These are phyloP conservation scores for Octopus sinensis DNA, from an alignment of 1,140 invertebrate genomes.

Conservation along the genomic window DNA sequence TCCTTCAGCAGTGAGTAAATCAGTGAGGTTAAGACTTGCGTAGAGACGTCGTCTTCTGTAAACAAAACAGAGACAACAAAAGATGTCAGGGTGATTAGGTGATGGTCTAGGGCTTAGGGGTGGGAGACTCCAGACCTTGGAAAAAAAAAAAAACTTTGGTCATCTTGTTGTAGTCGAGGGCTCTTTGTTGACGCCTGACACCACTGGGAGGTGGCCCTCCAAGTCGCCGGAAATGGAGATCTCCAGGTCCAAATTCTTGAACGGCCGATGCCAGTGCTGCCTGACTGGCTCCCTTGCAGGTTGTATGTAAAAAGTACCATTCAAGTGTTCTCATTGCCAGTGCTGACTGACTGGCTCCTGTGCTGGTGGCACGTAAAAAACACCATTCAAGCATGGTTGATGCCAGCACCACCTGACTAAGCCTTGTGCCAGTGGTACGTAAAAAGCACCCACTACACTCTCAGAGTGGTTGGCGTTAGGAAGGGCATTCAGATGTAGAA, in stretches of 20 bases:
- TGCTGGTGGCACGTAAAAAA: too few species aligned
- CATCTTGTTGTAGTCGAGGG: not conserved
- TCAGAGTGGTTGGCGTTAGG: too few species aligned
- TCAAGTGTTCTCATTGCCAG: too few species aligned
- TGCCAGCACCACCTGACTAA: too few species aligned
- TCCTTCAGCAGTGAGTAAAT: conserved; percentile 38
- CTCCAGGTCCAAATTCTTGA: not conserved
- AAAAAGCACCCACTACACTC: too few species aligned
- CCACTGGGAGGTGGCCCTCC: not conserved
- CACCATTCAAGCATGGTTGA: too few species aligned
- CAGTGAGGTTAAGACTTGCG: conserved; percentile 38
- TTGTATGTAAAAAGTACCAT: too few species aligned
- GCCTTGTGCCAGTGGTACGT: too few species aligned
- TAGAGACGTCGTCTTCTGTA: conserved; percentile 51
- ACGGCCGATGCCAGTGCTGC: too few species aligned
- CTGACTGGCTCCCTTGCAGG: too few species aligned
- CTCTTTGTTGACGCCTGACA: not conserved
- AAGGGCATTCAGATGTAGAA: too few species aligned
- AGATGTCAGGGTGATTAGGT: not conserved
- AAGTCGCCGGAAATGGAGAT: not conserved
- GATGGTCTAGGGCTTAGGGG: not conserved
- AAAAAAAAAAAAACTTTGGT: not conserved
- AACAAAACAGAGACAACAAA: not conserved
- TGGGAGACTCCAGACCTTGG: not conserved
- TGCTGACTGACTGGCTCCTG: too few species aligned